phyloP scores from a whole-genome alignment of 2,113 vertebrate genomes.

The Lagopus muta region DNA sequence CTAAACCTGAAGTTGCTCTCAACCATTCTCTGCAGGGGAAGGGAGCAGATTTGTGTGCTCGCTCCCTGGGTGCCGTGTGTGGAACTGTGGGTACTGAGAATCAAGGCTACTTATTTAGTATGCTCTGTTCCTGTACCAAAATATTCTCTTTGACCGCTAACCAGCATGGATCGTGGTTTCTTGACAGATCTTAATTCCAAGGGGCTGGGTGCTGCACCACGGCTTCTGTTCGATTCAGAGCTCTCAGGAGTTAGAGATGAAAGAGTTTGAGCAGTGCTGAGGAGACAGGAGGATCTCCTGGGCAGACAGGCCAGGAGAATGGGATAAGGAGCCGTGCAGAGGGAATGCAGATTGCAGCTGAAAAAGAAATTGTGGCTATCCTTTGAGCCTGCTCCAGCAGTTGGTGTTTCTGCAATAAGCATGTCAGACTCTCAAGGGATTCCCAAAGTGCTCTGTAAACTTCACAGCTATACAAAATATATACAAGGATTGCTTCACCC shows the following conservation, averaged over 20 bases:
- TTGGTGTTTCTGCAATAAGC: background rate
- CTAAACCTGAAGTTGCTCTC: background rate
- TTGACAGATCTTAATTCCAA: background rate
- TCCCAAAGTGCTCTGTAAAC: conserved; percentile 12
- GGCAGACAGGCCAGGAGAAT: background rate
- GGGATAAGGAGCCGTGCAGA: background rate
- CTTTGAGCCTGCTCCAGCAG: background rate
- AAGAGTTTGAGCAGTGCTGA: background rate
- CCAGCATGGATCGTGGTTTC: accelerated
- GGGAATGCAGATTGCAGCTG: background rate
- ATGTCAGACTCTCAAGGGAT: background rate
- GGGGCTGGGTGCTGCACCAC: background rate
- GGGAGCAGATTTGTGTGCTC: background rate
- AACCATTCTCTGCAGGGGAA: background rate
- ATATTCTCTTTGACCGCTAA: background rate
- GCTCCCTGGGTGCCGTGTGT: background rate
- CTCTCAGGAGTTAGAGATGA: background rate
- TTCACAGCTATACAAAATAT: background rate
- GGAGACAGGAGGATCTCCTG: background rate
- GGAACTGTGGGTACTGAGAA: background rate
- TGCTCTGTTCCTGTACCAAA: background rate
- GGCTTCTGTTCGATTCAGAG: background rate
- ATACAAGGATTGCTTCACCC: background rate
- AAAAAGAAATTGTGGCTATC: background rate
- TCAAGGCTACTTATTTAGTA: background rate